Evolutionary conservation across 2,888 invertebrate genomes (phyloP).

Genomic region (Idaea biselata): DNA sequence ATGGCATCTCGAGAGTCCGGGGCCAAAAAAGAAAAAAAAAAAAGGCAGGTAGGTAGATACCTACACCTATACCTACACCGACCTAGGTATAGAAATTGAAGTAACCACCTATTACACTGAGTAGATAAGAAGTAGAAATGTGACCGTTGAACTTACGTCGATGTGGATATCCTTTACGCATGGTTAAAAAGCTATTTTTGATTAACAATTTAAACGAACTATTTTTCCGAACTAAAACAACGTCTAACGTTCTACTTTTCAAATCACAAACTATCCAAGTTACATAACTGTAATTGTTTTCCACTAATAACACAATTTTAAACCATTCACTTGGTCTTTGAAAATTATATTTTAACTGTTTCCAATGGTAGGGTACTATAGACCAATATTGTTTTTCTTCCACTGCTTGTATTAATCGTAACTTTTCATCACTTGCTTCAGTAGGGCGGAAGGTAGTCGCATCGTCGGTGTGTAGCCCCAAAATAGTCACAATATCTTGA

Average conservation of each 20-base stretch:
- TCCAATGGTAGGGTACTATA: constrained; percentile 41
- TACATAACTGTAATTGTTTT: constrained; percentile 34
- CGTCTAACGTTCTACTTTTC: constrained; percentile 29
- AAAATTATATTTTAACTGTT: constrained; percentile 39
- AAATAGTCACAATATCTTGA: constrained; percentile 63
- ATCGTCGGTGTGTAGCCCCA: constrained; percentile 63
- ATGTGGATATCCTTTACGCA: background rate
- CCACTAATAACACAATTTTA: constrained; percentile 17
- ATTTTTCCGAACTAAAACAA: background rate
- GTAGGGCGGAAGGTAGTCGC: constrained; percentile 28
- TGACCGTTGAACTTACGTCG: background rate
- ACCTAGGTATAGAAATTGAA: too few species aligned
- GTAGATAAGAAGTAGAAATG: background rate
- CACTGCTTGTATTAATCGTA: constrained; percentile 21
- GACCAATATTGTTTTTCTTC: background rate
- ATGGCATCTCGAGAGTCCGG: too few species aligned
- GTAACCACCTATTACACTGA: too few species aligned
- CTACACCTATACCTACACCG: too few species aligned
- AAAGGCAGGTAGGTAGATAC: too few species aligned
- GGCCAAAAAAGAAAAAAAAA: too few species aligned
- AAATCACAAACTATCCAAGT: constrained; percentile 51
- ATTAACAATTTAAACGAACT: background rate
- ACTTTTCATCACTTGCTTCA: background rate
- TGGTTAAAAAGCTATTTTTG: background rate
- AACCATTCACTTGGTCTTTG: constrained; percentile 19